These are phyloP conservation scores for Xanthorhoe designata DNA, from an alignment of 2,888 invertebrate species.

Conservation along the genomic window DNA sequence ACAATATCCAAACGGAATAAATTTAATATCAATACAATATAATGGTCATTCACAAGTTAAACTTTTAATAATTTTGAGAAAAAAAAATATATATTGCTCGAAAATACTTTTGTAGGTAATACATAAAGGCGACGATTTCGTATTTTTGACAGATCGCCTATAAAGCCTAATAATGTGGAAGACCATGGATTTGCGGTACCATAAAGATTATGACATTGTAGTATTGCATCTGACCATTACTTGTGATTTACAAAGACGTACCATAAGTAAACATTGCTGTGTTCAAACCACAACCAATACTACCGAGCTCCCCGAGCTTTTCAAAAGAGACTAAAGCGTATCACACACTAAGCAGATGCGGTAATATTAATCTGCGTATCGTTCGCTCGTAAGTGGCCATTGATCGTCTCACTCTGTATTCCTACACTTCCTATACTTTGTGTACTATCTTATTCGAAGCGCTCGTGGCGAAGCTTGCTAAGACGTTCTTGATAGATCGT, in stretches of 20 bases:
- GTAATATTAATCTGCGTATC: too few species aligned
- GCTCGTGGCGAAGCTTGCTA: too few species aligned
- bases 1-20: conserved; percentile 64
- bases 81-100: conserved; percentile 29
- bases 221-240: conserved; percentile 69
- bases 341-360: too few species aligned
- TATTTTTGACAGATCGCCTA: conserved; percentile 47
- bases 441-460: too few species aligned
- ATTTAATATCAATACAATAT: conserved; percentile 60
- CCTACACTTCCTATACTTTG: too few species aligned
- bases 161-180: conserved; percentile 65
- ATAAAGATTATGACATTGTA: conserved; percentile 45
- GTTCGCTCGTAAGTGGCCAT: too few species aligned
- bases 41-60: conserved; percentile 66
- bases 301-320: conserved; percentile 54
- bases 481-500: too few species aligned
- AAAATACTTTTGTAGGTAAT: conserved; percentile 40
- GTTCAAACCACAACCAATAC: conserved; percentile 52
- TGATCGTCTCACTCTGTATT: too few species aligned
- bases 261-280: conserved; percentile 63
- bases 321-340: conserved; percentile 55
- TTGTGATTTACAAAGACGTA: conserved; percentile 63
- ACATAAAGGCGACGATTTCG: conserved; percentile 25
- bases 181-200: conserved; percentile 61
- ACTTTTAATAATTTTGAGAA: conserved; percentile 35